Evolutionary conservation across 2,113 vertebrate genomes (phyloP).

Genomic region (Tauraco erythrolophus): DNA sequence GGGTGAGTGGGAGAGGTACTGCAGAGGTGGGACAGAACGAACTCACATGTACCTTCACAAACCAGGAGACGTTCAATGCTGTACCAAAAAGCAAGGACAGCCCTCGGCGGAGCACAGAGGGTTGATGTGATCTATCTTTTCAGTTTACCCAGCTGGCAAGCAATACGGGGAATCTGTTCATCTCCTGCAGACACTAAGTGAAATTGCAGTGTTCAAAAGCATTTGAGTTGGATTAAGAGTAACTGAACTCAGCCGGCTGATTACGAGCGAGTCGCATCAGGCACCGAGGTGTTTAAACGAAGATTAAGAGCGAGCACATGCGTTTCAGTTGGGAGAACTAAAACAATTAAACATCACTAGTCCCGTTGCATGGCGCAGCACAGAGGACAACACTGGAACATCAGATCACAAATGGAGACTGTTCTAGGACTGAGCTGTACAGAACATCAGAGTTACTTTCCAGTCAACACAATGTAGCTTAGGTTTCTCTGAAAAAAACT

Average conservation of each 20-base stretch:
- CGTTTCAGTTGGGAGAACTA: neutral
- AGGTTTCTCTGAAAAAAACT: neutral
- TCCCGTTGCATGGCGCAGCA: rapidly evolving
- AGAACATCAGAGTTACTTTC: neutral
- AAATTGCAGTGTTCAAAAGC: neutral
- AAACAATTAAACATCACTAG: neutral
- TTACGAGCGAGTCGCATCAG: neutral
- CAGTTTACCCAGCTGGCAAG: neutral
- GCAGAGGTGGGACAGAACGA: neutral
- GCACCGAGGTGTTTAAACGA: neutral
- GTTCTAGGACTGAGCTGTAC: neutral
- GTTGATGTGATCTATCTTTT: neutral
- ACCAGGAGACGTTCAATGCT: neutral
- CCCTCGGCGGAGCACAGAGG: neutral
- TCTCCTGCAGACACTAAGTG: neutral
- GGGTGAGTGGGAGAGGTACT: neutral
- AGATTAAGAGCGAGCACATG: neutral
- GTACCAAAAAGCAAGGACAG: neutral
- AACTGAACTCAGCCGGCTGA: neutral
- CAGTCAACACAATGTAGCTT: neutral
- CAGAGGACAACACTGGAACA: neutral
- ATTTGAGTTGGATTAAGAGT: neutral
- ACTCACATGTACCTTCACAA: neutral
- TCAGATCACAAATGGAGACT: neutral
- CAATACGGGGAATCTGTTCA: neutral